Evolutionary conservation across 2,113 vertebrate species (phyloP).

Genomic region (Verasper variegatus): DNA sequence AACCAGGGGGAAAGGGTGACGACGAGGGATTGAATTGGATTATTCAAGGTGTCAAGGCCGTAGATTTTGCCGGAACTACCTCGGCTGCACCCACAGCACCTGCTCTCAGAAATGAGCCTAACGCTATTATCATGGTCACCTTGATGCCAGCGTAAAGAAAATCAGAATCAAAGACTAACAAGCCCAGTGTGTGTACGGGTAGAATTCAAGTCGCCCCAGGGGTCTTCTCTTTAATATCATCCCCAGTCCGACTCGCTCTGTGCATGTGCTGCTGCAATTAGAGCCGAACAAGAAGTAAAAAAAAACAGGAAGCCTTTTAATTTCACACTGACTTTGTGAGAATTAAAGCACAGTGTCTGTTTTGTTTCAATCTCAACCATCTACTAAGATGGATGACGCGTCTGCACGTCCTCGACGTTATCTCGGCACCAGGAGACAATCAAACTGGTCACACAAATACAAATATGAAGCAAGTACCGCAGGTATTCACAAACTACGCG

Average conservation of each 20-base stretch:
- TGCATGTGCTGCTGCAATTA: slow-evolving; percentile 20
- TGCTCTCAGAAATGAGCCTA: slow-evolving; percentile 6
- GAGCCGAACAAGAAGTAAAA: slow-evolving; percentile 32
- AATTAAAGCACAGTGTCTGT: slow-evolving; percentile 17
- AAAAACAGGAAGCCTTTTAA: slow-evolving; percentile 21
- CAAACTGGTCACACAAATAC: too few relatives aligned
- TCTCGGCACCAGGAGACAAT: too few relatives aligned
- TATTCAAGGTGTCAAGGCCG: slow-evolving; percentile 24
- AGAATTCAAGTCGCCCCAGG: slow-evolving; percentile 20
- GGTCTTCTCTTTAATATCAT: neutral
- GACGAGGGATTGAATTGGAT: slow-evolving; percentile 7
- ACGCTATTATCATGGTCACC: slow-evolving; percentile 47
- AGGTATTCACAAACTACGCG: too few relatives aligned
- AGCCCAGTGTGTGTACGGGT: slow-evolving; percentile 28
- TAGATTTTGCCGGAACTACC: slow-evolving; percentile 9
- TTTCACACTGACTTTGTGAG: slow-evolving; percentile 25
- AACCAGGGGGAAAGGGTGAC: neutral
- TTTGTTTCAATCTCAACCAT: slow-evolving; percentile 4
- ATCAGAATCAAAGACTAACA: slow-evolving; percentile 53
- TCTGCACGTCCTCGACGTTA: too few relatives aligned
- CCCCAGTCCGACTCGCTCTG: slow-evolving; percentile 11
- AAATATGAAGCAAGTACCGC: too few relatives aligned
- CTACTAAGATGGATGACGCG: too few relatives aligned
- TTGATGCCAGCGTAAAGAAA: slow-evolving; percentile 41
- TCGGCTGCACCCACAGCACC: slow-evolving; percentile 32